Base-by-base conservation (phyloP, 2,888 invertebrate genomes). In the Andrena praecox region DNA sequence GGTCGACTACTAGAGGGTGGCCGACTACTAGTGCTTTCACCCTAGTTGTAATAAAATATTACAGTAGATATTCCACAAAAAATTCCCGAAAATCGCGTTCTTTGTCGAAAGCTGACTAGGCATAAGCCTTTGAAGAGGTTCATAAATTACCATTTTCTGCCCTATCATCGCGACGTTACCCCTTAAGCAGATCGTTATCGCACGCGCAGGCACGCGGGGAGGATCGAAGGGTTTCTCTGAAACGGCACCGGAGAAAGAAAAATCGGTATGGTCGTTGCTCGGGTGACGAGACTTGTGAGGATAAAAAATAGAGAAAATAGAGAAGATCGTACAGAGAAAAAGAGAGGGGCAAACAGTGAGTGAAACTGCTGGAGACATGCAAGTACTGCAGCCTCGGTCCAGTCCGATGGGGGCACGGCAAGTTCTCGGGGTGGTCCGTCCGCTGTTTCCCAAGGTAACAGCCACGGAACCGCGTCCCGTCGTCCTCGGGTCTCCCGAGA, bases 331-430 rank as follows among this genome's bases (percentile, higher is more conserved):
- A 71, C 59, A 81, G 71, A 77, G 63, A 80, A 56, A 60, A 62
- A 82, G 71, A 78, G 48, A 42, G 72, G 81, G 24, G 12, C 59
- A 2, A 16, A 64, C 80, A 67, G 63, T 64, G 72, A 59, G 78
- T 63, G 67, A 75, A 79, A 67, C 48, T 70, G 68, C 48, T 62
- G 70, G 74, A 85, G 82, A 77, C 85, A 85, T 85, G 85, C 87
- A 85, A 80, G 69, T 81, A 78, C 50, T 66, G 80, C 73, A 85
- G 83, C 76, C 77, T 82, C 75, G 80, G 75, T 77, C 71, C 70
- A 74, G 69, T 63, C 33, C 59, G 63, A 87, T 72, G 73, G 80
- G 68, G 48, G 71, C 50, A 63, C 63, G 27, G 56, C 50, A 62
- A n/a, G 31, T 60, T 77, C 67, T 56, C 63, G 72, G 59, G 69